Conservation (phyloP, 2,113 vertebrate species). For the Grus americana region DNA sequence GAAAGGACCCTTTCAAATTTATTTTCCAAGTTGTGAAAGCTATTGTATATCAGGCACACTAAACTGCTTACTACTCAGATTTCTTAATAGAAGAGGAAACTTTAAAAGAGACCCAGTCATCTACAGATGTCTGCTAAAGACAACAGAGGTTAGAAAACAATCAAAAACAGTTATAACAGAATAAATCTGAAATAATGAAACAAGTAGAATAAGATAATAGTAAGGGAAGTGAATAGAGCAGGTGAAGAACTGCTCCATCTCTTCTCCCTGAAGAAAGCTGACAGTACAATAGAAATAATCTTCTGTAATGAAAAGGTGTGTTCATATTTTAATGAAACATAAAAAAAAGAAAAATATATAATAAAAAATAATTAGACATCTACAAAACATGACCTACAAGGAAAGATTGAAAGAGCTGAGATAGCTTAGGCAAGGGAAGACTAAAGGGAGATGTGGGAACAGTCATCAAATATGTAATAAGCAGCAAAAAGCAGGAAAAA, state of each 20-base stretch:
- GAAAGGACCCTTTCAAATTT: background rate
- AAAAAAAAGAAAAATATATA: background rate
- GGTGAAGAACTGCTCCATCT: background rate
- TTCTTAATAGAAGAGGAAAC: slow-evolving; percentile 38
- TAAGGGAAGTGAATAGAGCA: background rate
- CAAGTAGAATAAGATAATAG: background rate
- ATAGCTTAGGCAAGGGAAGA: background rate
- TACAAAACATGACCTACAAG: background rate
- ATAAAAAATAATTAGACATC: background rate
- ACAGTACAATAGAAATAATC: background rate
- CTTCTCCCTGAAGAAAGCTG: background rate
- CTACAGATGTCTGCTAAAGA: background rate
- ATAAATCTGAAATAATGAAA: slow-evolving; percentile 25
- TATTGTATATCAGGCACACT: background rate
- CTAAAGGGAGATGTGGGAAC: background rate
- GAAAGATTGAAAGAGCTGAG: background rate
- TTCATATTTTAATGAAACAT: background rate
- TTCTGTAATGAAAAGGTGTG: background rate
- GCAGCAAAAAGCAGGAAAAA: background rate
- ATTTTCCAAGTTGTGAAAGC: slow-evolving; percentile 8
- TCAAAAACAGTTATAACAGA: background rate
- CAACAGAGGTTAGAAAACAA: background rate
- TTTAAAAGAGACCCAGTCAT: slow-evolving; percentile 1
- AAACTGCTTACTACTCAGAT: slow-evolving; percentile 1
- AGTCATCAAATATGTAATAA: background rate